Evolutionary conservation across 2,797 vertebrate genomes (phyloP).

Genomic region (Pempheris klunzingeri): DNA sequence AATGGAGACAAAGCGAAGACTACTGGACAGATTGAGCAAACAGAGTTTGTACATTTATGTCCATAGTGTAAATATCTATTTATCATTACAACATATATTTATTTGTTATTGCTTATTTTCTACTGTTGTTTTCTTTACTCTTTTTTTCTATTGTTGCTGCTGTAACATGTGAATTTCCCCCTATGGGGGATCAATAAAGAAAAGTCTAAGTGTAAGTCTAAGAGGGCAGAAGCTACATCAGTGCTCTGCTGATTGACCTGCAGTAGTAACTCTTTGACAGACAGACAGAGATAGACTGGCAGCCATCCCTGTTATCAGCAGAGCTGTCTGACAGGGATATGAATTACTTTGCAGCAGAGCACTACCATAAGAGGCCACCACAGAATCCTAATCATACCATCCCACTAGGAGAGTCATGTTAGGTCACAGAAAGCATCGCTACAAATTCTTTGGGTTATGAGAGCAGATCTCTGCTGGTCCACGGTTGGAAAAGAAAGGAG

Average conservation of each 20-base stretch:
- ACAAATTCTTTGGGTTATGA: not conserved
- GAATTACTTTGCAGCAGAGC: conserved; percentile 34
- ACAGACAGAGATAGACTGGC: conserved; percentile 12
- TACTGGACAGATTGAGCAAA: too few species aligned
- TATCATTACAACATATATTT: too few species aligned
- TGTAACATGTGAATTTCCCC: too few species aligned
- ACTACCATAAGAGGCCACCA: conserved; percentile 1
- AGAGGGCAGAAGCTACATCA: not conserved
- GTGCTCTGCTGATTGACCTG: not conserved
- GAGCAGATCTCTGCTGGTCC: not conserved
- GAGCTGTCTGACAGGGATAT: conserved; percentile 37
- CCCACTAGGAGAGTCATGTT: conserved; percentile 29
- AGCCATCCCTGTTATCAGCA: conserved; percentile 39
- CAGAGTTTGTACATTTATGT: too few species aligned
- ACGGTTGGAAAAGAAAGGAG: not conserved
- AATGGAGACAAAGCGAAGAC: too few species aligned
- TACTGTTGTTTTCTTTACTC: too few species aligned
- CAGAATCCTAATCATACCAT: conserved; percentile 29
- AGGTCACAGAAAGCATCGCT: not conserved
- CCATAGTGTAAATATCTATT: too few species aligned
- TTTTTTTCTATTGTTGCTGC: too few species aligned
- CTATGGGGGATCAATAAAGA: too few species aligned
- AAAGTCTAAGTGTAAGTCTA: too few species aligned
- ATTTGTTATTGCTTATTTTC: too few species aligned
- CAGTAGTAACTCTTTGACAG: not conserved